Conservation (phyloP, 92 coral and sea anemone genomes). For the Scolanthus callimorphus region DNA sequence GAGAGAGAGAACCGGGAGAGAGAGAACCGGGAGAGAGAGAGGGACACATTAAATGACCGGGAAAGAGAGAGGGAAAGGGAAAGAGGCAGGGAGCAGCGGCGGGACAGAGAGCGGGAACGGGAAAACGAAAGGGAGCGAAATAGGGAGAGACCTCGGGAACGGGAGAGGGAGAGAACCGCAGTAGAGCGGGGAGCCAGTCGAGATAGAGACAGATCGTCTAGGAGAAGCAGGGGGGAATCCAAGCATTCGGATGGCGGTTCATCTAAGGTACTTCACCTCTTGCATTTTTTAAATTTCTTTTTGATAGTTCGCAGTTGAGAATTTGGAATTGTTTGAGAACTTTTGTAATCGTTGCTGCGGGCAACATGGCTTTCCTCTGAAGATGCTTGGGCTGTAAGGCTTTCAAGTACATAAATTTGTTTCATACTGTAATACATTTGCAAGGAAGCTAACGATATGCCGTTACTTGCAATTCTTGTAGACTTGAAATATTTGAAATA, state of each 20-base stretch:
- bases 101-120: constrained; percentile 42
- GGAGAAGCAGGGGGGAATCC: constrained; percentile 71
- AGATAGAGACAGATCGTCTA: constrained; percentile 59
- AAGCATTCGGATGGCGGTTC: constrained; percentile 56
- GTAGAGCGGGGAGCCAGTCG: constrained; percentile 55
- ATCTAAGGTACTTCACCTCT: constrained; percentile 10
- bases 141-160: constrained; percentile 49
- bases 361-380: too few species aligned
- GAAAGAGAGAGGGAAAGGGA: constrained; percentile 24
- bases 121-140: constrained; percentile 42
- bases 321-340: too few species aligned
- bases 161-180: constrained; percentile 65
- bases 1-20: constrained; percentile 43
- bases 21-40: constrained; percentile 18
- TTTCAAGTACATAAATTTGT: too few species aligned
- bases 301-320: too few species aligned
- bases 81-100: constrained; percentile 35
- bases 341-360: too few species aligned
- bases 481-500: too few species aligned
- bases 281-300: too few species aligned
- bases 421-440: too few species aligned
- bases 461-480: too few species aligned
- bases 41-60: too few species aligned
- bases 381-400: too few species aligned
- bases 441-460: too few species aligned